Evolutionary conservation across 2,888 invertebrate species (phyloP).

Genomic region (Drosophila affinis): DNA sequence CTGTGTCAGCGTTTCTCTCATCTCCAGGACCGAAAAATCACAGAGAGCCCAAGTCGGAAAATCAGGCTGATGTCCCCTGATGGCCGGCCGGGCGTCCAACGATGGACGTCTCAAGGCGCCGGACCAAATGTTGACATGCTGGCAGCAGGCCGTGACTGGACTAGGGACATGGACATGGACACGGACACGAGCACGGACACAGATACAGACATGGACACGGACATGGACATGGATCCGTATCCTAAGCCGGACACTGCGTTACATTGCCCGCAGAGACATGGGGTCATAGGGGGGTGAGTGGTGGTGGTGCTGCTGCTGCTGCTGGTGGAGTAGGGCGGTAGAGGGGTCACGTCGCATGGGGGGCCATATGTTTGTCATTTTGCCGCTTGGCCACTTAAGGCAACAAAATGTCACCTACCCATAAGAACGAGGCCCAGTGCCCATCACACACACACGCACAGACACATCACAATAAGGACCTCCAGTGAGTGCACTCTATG

Average conservation of each 20-base stretch:
- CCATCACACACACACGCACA: background rate
- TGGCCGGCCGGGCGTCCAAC: conserved; percentile 13
- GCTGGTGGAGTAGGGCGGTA: too few relatives aligned
- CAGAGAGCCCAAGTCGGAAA: conserved; percentile 67
- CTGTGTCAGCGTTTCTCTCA: conserved; percentile 46
- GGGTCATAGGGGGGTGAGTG: background rate
- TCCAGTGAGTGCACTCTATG: conserved; percentile 40
- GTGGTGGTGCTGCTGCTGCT: background rate
- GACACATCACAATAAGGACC: conserved; percentile 7
- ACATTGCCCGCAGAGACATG: conserved; percentile 19
- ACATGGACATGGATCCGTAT: conserved; percentile 40
- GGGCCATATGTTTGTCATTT: conserved; percentile 72
- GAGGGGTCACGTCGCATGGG: conserved; percentile 35
- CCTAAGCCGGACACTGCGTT: conserved; percentile 27
- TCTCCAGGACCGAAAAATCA: conserved; percentile 62
- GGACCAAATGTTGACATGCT: conserved; percentile 51
- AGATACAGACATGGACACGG: conserved; percentile 14
- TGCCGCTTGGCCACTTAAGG: conserved; percentile 69
- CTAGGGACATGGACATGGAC: conserved; percentile 32
- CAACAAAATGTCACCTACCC: conserved; percentile 42
- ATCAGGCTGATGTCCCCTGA: conserved; percentile 54
- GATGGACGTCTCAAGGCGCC: conserved; percentile 44
- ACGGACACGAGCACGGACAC: conserved; percentile 13
- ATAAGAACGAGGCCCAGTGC: conserved; percentile 7
- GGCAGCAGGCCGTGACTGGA: conserved; percentile 49